Conservation (phyloP, 2,113 vertebrate genomes). For the Kryptolebias marmoratus region DNA sequence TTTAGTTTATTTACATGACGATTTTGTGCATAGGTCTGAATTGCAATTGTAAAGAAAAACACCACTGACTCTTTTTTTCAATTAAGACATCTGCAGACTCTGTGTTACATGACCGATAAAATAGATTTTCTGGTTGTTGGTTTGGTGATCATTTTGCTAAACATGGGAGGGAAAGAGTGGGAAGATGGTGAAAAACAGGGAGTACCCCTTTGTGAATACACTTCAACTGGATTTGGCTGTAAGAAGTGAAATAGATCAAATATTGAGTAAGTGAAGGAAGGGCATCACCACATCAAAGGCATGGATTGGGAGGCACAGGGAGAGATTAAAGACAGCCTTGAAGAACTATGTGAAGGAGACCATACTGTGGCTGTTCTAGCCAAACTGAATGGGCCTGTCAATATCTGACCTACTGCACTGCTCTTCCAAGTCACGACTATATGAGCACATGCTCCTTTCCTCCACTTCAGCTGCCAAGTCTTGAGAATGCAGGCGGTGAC, state of each 20-base stretch:
- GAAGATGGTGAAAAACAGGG: constrained; percentile 40
- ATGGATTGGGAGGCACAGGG: constrained; percentile 69
- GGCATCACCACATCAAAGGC: constrained; percentile 79
- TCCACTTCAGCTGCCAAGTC: constrained; percentile 25
- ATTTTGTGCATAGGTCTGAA: not conserved
- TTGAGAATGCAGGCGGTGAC: constrained; percentile 53
- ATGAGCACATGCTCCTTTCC: constrained; percentile 19
- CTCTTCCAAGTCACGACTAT: constrained; percentile 44
- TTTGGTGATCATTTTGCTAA: constrained; percentile 48
- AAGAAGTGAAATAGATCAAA: constrained; percentile 77
- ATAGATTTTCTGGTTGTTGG: constrained; percentile 30
- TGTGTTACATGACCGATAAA: constrained; percentile 11
- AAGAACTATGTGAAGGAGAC: constrained; percentile 81
- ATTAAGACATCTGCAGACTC: constrained; percentile 38
- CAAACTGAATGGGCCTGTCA: constrained; percentile 57
- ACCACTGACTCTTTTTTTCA: constrained; percentile 33
- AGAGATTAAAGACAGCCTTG: constrained; percentile 83
- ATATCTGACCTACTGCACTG: constrained; percentile 69
- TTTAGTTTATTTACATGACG: constrained; percentile 10
- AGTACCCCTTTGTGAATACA: constrained; percentile 60
- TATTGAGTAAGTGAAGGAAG: constrained; percentile 79
- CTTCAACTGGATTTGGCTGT: constrained; percentile 74
- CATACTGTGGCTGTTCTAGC: constrained; percentile 69
- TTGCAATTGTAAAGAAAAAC: not conserved
- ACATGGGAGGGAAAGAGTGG: constrained; percentile 30